phyloP scores from a whole-genome alignment of 2,797 vertebrate species.

The Decapterus maruadsi region DNA sequence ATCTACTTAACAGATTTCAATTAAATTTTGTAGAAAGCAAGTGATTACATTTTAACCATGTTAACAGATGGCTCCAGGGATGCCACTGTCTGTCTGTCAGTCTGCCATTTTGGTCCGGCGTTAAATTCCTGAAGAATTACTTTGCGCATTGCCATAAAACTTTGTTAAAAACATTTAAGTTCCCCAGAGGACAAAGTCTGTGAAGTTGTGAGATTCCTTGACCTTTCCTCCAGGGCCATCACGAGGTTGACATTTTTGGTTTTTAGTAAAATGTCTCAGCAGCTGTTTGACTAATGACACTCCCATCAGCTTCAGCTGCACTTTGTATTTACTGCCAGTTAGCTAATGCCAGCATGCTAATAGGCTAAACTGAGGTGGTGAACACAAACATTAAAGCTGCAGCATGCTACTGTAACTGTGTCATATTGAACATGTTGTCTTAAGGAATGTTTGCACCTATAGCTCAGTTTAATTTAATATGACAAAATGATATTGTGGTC shows the following conservation, averaged over 20 bases:
- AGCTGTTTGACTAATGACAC: neutral
- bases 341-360: neutral
- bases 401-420: too few species aligned
- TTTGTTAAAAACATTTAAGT: neutral
- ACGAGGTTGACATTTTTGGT: neutral
- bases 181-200: neutral
- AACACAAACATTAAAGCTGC: neutral
- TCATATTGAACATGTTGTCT: neutral
- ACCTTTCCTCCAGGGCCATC: too few species aligned
- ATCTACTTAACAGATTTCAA: slow-evolving; percentile 18
- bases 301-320: neutral
- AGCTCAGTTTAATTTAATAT: too few species aligned
- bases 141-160: neutral
- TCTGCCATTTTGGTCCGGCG: neutral
- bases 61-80: neutral
- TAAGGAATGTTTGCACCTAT: too few species aligned
- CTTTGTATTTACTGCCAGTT: too few species aligned
- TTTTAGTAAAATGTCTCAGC: neutral
- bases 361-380: neutral
- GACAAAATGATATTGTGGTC: too few species aligned
- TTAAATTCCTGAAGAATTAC: neutral
- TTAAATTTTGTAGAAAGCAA: neutral
- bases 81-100: neutral
- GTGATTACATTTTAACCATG: neutral
- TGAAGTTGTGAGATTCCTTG: neutral